phyloP scores from a whole-genome alignment of 2,797 vertebrate genomes.

The Gallinago solitaria region DNA sequence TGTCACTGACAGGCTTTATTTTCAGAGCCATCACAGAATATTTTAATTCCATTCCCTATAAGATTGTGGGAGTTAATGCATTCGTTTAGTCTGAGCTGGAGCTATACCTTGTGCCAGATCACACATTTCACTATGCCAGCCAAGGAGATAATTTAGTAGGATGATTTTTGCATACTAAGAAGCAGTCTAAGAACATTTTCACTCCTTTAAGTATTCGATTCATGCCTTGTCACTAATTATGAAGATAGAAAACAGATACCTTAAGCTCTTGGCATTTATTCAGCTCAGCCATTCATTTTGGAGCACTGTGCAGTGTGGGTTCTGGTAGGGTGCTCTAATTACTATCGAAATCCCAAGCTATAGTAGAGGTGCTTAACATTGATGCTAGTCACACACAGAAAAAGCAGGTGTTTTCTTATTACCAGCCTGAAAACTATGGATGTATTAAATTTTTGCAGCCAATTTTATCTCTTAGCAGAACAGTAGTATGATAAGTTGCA shows the following conservation, averaged over 20 bases:
- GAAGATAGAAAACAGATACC: conserved; percentile 28
- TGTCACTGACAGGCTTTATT: neutral
- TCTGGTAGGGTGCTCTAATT: neutral
- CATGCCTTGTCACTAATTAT: conserved; percentile 28
- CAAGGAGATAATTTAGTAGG: conserved; percentile 30
- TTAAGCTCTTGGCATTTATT: conserved; percentile 3
- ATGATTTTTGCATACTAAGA: conserved; percentile 29
- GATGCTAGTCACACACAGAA: neutral
- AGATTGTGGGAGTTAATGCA: neutral
- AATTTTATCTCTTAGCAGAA: neutral
- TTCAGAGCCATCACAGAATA: neutral
- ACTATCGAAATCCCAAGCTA: neutral
- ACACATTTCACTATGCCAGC: conserved; percentile 7
- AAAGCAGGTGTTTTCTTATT: neutral
- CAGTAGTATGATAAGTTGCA: neutral
- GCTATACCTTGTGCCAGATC: conserved; percentile 13
- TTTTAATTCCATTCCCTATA: neutral
- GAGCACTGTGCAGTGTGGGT: neutral
- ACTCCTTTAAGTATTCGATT: conserved; percentile 6
- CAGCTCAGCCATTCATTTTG: conserved; percentile 7
- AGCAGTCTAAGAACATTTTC: neutral
- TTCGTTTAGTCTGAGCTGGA: neutral
- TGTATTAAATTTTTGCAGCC: neutral
- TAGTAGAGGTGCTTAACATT: neutral
- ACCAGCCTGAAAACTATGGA: neutral